These are phyloP conservation scores for Acrossocheilus wenchowensis DNA, from an alignment of 2,797 vertebrate species.

Conservation along the genomic window DNA sequence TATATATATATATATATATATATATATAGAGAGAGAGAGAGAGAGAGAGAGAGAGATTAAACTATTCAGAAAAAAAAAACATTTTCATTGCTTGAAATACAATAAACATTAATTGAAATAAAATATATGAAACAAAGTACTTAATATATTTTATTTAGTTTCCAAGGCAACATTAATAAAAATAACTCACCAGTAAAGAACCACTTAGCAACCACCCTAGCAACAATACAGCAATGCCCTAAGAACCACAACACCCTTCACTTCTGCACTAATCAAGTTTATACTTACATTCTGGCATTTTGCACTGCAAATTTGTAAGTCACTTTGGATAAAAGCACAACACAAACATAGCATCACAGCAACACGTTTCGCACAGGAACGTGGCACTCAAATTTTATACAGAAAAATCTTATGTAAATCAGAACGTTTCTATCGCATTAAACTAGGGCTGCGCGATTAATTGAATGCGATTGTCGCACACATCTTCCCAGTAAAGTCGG, in stretches of 20 bases:
- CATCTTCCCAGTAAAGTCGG: no score
- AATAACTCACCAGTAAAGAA: not conserved
- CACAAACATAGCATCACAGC: not conserved
- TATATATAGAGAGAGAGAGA: no score
- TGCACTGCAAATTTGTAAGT: not conserved
- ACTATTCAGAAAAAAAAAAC: no score
- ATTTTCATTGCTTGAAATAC: no score
- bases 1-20: no score
- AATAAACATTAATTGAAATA: no score
- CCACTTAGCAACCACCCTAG: not conserved
- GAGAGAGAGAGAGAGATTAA: no score
- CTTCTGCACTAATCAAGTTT: not conserved
- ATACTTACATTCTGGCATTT: not conserved
- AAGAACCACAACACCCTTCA: not conserved
- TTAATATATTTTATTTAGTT: no score
- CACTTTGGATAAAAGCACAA: not conserved
- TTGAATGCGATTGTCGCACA: no score
- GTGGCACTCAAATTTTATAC: not conserved
- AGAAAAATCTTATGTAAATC: not conserved
- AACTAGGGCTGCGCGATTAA: no score
- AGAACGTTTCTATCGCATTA: no score
- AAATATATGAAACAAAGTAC: no score
- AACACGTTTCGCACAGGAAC: not conserved
- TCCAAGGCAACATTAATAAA: not conserved
- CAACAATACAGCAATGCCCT: not conserved